phyloP scores from a whole-genome alignment of 1,140 invertebrate species.

The Gonioctena quinquepunctata region DNA sequence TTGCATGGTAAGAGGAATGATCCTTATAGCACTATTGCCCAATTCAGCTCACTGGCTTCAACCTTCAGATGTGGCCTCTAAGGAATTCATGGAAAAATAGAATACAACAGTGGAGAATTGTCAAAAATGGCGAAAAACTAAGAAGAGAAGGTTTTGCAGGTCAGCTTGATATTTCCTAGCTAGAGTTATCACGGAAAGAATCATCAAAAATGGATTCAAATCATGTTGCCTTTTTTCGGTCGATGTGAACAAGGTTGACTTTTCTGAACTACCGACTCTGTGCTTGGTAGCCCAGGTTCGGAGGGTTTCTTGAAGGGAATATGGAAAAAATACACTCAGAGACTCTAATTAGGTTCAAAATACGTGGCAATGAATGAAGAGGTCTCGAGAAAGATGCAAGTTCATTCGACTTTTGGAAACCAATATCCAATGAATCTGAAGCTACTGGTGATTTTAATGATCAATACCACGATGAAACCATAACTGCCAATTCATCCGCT shows the following conservation, averaged over 20 bases:
- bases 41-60: conserved; percentile 56
- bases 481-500: too few species aligned
- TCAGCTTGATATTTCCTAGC: neutral
- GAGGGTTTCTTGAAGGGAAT: too few species aligned
- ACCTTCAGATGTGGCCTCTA: conserved; percentile 52
- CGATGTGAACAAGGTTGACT: neutral
- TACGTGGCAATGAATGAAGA: too few species aligned
- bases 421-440: too few species aligned
- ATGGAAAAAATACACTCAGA: too few species aligned
- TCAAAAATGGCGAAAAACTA: conserved; percentile 26
- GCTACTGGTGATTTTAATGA: too few species aligned
- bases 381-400: too few species aligned
- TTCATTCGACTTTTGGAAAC: too few species aligned
- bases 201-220: conserved; percentile 24
- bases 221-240: conserved; percentile 5
- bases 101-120: conserved; percentile 35
- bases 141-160: conserved; percentile 11
- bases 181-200: neutral
- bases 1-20: conserved; percentile 46
- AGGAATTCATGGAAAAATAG: conserved; percentile 47
- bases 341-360: too few species aligned
- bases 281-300: too few species aligned
- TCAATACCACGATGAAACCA: too few species aligned
- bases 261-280: too few species aligned
- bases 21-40: conserved; percentile 50